Base-by-base conservation (phyloP, 2,113 vertebrate species). In the Oriolus oriolus region DNA sequence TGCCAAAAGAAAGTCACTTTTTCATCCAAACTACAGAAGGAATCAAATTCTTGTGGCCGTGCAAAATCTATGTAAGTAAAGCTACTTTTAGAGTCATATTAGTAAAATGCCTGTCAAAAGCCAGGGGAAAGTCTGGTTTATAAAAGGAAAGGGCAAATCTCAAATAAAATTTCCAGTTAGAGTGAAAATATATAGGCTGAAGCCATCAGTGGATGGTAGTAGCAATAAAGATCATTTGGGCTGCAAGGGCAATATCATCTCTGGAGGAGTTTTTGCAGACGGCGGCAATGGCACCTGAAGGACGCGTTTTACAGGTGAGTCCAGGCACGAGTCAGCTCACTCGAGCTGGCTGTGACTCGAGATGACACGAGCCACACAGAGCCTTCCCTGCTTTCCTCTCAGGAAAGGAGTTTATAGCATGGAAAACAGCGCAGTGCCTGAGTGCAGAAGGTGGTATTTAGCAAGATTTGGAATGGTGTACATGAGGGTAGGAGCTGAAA, bases 401-500 rank as follows among this genome's bases (percentile, higher is more conserved):
- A 50, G 82, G 39, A 30, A 69, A 54, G 33, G 73, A 44, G 68
- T 86, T 93, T 75, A 47, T 12, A 65, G 49, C 31, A 41, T 24
- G 47, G 87, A 77, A 94, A 94, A 26, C 54, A 61, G 59, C 79
- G 33, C 7, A 45, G 30, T 39, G 82, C 57, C 66, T 6, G 42
- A 45, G 68, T 28, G 50, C 22, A 45, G 60, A 39, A 45, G 56
- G 41, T 26, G 76, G 59, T 41, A 61, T 88, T 88, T 50, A 66
- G 68, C 50, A 83, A 53, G 66, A 78, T 20, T 35, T 76, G 63
- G 63, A 77, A 80, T 20, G 35, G 54, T 23, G 39, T 24, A 33
- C 49, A 33, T 35, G 64, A 92, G 70, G 75, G 45, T 50, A 42
- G 85, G 66, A 93, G 82, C 92, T 64, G 61, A 76, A 95, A 92